phyloP scores from a whole-genome alignment of 2,113 vertebrate genomes.

The Ceyx melanurus region DNA sequence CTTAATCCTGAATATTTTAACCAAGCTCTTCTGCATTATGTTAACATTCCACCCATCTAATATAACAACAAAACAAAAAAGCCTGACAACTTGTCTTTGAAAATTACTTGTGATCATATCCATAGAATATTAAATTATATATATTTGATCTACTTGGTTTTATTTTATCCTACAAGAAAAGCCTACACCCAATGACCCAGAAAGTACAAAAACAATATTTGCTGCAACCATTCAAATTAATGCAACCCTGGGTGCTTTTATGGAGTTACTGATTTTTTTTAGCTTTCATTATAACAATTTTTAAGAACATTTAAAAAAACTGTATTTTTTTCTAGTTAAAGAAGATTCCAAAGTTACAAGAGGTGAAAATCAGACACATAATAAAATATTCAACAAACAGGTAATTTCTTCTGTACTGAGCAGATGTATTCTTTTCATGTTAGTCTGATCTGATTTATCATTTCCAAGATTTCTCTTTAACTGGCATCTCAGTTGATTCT shows the following conservation, averaged over 20 bases:
- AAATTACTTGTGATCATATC: neutral
- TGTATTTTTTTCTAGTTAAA: slow-evolving; percentile 70
- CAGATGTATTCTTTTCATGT: neutral
- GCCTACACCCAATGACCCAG: neutral
- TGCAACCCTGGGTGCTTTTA: neutral
- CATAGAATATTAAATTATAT: neutral
- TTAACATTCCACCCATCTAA: neutral
- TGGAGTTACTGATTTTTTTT: neutral
- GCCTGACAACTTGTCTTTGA: neutral
- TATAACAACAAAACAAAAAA: neutral
- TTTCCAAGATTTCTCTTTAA: neutral
- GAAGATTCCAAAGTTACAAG: slow-evolving; percentile 75
- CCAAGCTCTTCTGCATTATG: neutral
- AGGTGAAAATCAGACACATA: slow-evolving; percentile 69
- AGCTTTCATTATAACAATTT: neutral
- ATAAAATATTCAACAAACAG: slow-evolving; percentile 72
- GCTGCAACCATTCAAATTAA: neutral
- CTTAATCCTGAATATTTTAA: neutral
- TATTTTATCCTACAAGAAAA: neutral
- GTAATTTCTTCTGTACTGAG: slow-evolving; percentile 56
- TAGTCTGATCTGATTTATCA: neutral
- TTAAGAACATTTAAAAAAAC: neutral
- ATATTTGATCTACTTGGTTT: neutral
- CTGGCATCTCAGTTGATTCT: neutral
- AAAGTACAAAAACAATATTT: neutral